Percentiles rank a stretch among this genome's conserved stretches.
phyloP scores from a whole-genome alignment of 2,797 vertebrate species.

The Acipenser transmontanus region DNA sequence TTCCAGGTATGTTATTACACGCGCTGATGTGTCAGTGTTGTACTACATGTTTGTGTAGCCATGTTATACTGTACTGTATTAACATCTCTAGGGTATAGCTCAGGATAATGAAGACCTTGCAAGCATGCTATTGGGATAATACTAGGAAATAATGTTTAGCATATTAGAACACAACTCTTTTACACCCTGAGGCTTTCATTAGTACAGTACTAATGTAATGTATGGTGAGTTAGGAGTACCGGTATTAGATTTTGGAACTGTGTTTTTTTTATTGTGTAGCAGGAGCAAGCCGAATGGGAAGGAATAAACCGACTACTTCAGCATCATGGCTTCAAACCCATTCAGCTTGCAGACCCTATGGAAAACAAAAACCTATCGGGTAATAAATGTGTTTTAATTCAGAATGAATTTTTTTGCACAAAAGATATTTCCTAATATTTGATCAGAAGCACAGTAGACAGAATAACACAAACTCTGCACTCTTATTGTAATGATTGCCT shows the following conservation, averaged over 20 bases:
- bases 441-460: too few species aligned
- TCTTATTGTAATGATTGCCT: too few species aligned
- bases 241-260: background rate
- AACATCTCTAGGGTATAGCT: too few species aligned
- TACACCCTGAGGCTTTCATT: background rate
- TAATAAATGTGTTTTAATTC: slow-evolving; percentile 28
- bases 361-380: slow-evolving; percentile 57
- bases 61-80: too few species aligned
- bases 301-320: slow-evolving; percentile 61
- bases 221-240: background rate
- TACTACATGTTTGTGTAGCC: background rate
- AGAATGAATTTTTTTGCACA: too few species aligned
- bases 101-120: too few species aligned
- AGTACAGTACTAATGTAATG: background rate
- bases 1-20: slow-evolving; percentile 44
- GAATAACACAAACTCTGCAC: too few species aligned
- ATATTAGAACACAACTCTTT: background rate
- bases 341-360: slow-evolving; percentile 55
- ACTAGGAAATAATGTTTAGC: too few species aligned
- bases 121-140: too few species aligned
- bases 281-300: slow-evolving; percentile 75
- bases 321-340: slow-evolving; percentile 65
- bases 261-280: slow-evolving; percentile 36
- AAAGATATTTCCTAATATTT: too few species aligned
- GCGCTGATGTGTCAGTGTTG: background rate